Base-by-base conservation (phyloP, 23 tunicate genomes). In the Styela clava region DNA sequence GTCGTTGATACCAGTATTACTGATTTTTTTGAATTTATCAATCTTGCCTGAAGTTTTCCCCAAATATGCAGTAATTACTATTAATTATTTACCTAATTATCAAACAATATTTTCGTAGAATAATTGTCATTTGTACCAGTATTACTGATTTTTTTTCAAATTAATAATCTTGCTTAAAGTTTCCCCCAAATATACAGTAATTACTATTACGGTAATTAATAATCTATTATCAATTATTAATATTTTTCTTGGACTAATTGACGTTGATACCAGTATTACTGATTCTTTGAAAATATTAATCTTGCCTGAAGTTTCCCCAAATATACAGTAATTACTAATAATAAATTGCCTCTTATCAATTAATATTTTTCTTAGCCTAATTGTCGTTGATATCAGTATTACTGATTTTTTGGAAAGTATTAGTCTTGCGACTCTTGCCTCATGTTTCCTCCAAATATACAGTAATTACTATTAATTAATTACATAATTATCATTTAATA, bases 91-190 rank as follows among this genome's bases (percentile, higher is more conserved):
- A 12, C 12, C 7, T 44, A n/a, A 5, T 44, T 44, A 12, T 12
- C 7, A 12, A 7, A 12, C 7, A 44, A 12, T 44, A 7, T 5
- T 7, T 5, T 44, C 12, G 7, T 5, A 5, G 56, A 7, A 7
- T 44, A 44, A 44, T 5, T 44, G 9, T 44, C 12, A 12, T 16
- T 21, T 21, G 22, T 1, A 67, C n/a, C n/a, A 28, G 31, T 19
- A 67, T 19, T 18, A 67, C 30, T 67, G 71, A 18, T 67, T 29
- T 16, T 18, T 29, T 67, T 32, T 24, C n/a, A 36, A 69, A 16
- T 69, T 64, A 16, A 65, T 0, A 79, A 12, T 23, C 56, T 80
- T 64, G 16, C 68, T n/a, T n/a, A n/a, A n/a, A n/a, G n/a, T 32
- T 23, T n/a, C 12, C 68, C 23, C 33, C 0, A 63, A 22, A 52